Percentiles rank a stretch among this genome's conserved stretches.
Evolutionary conservation across 2,888 invertebrate genomes (phyloP).

Genomic region (Macrosoma leucophasiata): DNA sequence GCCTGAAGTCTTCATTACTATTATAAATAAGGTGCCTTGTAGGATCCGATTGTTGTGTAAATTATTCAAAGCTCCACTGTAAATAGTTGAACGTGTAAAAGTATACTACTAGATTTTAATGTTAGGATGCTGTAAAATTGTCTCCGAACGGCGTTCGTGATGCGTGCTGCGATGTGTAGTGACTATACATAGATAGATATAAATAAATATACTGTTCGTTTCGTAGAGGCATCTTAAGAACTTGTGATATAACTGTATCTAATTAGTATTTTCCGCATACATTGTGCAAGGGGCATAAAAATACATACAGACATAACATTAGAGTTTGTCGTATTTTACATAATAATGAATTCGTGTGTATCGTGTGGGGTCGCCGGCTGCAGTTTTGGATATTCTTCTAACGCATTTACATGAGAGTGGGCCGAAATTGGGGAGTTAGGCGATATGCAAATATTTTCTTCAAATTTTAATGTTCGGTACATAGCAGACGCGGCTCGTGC

Average conservation of each 20-base stretch:
- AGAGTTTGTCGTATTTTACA: constrained; percentile 56
- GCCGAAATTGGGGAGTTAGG: constrained; percentile 63
- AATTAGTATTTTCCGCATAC: constrained; percentile 58
- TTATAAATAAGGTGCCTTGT: constrained; percentile 73
- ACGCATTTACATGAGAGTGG: constrained; percentile 66
- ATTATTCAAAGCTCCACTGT: constrained; percentile 70
- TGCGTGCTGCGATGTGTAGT: constrained; percentile 46
- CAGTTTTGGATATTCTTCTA: constrained; percentile 58
- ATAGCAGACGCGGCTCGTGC: constrained; percentile 41
- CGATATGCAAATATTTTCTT: constrained; percentile 74
- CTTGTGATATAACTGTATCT: constrained; percentile 74
- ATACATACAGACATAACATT: constrained; percentile 71
- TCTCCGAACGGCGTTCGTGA: constrained; percentile 52
- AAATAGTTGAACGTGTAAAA: constrained; percentile 66
- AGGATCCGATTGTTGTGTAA: constrained; percentile 67
- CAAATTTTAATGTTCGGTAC: constrained; percentile 51
- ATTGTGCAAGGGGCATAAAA: constrained; percentile 53
- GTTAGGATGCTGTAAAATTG: constrained; percentile 60
- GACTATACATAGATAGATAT: constrained; percentile 55
- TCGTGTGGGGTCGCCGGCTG: constrained; percentile 66
- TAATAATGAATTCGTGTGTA: constrained; percentile 51
- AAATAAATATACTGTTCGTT: constrained; percentile 69
- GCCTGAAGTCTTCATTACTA: constrained; percentile 70
- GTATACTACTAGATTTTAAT: constrained; percentile 69
- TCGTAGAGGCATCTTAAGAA: constrained; percentile 72